Evolutionary conservation across 2,113 vertebrate species (phyloP), one percentile per base, ranked within the genome.

Genomic region (Nicator chloris): DNA sequence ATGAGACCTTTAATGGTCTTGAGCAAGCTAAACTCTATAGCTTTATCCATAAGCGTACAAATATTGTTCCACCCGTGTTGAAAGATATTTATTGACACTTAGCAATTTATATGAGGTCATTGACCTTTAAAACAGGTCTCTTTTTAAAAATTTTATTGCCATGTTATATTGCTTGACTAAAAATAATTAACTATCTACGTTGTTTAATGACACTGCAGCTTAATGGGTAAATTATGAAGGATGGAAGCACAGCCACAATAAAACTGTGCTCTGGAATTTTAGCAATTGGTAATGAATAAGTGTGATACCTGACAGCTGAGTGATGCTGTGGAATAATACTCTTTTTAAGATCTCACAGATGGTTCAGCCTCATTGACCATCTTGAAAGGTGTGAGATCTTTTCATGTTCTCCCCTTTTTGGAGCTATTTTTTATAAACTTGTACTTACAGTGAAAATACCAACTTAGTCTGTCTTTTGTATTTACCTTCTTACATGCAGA

Each of bases 171-270:
- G 70, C 92, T 93, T 71, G 49, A 93, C 86, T 92, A 96, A 96
- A 97, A 97, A 95, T 83, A 87, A 95, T 96, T 97, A 95, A 95
- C 93, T 96, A 94, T 88, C 77, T 82, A 68, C 63, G 61, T 76
- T 78, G 68, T 73, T 97, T 94, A 88, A 89, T 47, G 49, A 61
- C 65, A 64, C 59, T 71, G 16, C 28, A 77, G 23, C 26, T 30
- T 42, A 51, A 57, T 15, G 30, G 27, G 11, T 65, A 50, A 88
- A 80, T 45, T n/a, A 39, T 33, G 30, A 78, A 84, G 42, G 35
- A 79, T 56, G 37, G n/a, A 86, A 53, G 31, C 53, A 61, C 2
- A 9, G 63, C 30, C 24, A 82, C 35, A 82, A 4, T 37, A 85
- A 75, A 57, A 81, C 44, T 65, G 21, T 27, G 35, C 26, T 53